Base-by-base conservation (phyloP, 2,888 invertebrate genomes). In the Tiliacea aurago region DNA sequence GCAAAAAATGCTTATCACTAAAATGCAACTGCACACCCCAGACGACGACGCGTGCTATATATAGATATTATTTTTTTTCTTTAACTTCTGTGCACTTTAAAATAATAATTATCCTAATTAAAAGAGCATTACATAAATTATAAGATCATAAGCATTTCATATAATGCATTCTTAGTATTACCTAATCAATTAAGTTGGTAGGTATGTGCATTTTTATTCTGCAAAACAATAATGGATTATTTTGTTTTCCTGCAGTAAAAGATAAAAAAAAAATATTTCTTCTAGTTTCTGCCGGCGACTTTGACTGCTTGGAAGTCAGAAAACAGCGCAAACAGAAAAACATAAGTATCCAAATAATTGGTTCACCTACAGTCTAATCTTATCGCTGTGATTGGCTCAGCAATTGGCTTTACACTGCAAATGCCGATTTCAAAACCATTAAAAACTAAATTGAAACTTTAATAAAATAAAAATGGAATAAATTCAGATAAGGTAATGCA, bases 71-170 rank as follows among this genome's bases (percentile, higher is more conserved):
- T n/a, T n/a, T 20, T n/a, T 72, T 56, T 49, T 43, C 1, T 33
- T 15, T 13, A 37, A 43, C 5, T 4, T 20, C 1, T 28, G 2
- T 11, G 20, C 13, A 37, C 1, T 78, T 58, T 20, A 11, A 33
- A 47, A 43, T 13, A 23, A 10, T 55, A n/a, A n/a, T n/a, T n/a
- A 49, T 23, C 3, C 18, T 43, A 56, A 70, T 51, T 78, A 74
- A n/a, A 43, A 37, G 5, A 10, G 15, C 49, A 51, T 56, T 15
- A 49, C 9, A 33, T 20, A 28, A 41, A 56, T 68, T 20, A 56
- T 20, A 20, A 53, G 51, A 23, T 20, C 65, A 15, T 45, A 64
- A 51, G n/a, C 18, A 37, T 51, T 20, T 37, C 33, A n/a, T 45
- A n/a, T 11, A 37, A 67, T 53, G 37, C 37, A 4, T 73, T 66